Conservation (phyloP, 2,888 invertebrate genomes). For the Aleiodes testaceus region DNA sequence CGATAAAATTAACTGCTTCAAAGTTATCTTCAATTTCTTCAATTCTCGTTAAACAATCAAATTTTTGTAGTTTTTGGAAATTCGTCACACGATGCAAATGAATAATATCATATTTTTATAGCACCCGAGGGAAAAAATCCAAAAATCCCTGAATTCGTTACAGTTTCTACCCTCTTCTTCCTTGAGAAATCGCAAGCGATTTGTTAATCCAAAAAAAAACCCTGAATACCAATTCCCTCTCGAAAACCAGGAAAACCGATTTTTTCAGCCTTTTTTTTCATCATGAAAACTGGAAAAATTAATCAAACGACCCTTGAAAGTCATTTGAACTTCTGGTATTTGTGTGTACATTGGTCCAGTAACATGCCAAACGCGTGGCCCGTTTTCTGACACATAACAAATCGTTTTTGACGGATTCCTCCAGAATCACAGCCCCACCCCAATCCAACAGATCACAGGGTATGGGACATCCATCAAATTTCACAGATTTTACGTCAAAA, state of each 20-base stretch:
- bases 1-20: too few relatives aligned
- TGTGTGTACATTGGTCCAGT: conserved; percentile 9
- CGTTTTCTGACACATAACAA: conserved; percentile 51
- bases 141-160: neutral
- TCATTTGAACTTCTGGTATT: conserved; percentile 4
- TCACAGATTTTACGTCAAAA: conserved; percentile 25
- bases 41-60: too few relatives aligned
- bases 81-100: neutral
- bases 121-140: neutral
- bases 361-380: conserved; percentile 49
- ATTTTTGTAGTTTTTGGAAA: too few relatives aligned
- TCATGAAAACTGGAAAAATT: conserved; percentile 1
- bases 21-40: too few relatives aligned
- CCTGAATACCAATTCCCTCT: neutral
- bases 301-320: conserved; percentile 36
- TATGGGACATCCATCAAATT: conserved; percentile 47
- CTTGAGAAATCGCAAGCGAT: conserved; percentile 50
- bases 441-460: conserved; percentile 18
- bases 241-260: neutral
- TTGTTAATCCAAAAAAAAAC: conserved; percentile 41
- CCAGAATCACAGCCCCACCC: conserved; percentile 16
- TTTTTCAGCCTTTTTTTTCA: neutral
- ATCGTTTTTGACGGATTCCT: conserved; percentile 52
- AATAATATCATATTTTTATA: neutral
- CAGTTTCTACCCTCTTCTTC: conserved; percentile 1